A percentile compares a stretch with the other conserved stretches of the same genome.
These are phyloP conservation scores for Hydrochoerus hydrochaeris DNA, from an alignment of 2,113 vertebrate genomes.

Conservation along the genomic window DNA sequence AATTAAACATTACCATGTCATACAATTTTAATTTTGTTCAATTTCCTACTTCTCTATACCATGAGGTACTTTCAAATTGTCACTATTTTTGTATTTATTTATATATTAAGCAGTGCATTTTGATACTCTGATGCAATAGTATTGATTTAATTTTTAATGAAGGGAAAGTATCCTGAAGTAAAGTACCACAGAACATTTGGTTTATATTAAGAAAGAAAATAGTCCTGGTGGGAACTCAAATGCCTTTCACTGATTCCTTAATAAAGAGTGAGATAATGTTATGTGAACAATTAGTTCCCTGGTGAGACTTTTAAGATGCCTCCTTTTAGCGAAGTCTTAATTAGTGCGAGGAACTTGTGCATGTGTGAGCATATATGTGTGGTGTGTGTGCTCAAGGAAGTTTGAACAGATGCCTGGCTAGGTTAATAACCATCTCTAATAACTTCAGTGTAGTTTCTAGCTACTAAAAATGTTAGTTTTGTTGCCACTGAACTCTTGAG, in stretches of 20 bases:
- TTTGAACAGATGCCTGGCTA: constrained; percentile 15
- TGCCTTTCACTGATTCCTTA: constrained; percentile 33
- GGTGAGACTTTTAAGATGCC: constrained; percentile 39
- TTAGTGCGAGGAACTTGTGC: not conserved
- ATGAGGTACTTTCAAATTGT: not conserved
- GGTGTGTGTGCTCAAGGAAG: not conserved
- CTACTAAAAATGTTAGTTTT: not conserved
- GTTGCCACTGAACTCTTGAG: constrained; percentile 36
- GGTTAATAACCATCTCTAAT: not conserved
- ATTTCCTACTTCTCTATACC: not conserved
- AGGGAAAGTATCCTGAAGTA: constrained; percentile 51
- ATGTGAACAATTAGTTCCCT: constrained; percentile 25
- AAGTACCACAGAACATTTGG: constrained; percentile 37
- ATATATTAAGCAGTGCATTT: not conserved
- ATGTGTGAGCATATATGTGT: not conserved
- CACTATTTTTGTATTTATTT: not conserved
- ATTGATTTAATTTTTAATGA: constrained; percentile 49
- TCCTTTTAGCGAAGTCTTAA: constrained; percentile 53
- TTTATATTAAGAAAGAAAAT: constrained; percentile 55
- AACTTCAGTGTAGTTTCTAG: not conserved
- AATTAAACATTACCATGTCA: constrained; percentile 30
- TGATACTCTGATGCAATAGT: not conserved
- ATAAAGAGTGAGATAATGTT: constrained; percentile 57
- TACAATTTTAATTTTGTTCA: not conserved
- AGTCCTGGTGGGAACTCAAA: constrained; percentile 17